Evolutionary conservation across 2,113 vertebrate species (phyloP).

Genomic region (Esox niger): DNA sequence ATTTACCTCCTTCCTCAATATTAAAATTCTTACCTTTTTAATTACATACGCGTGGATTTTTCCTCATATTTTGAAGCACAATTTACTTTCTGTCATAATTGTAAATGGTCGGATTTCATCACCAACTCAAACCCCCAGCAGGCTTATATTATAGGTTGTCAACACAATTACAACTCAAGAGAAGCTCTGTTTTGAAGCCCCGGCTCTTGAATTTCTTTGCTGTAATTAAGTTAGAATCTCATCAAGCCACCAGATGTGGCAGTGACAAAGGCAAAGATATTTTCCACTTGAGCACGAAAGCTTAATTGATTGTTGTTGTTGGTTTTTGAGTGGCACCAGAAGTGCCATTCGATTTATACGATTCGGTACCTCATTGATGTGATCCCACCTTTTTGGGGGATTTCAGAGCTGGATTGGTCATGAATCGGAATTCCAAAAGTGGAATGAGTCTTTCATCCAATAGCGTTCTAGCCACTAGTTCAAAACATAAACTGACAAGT

Average conservation of each 20-base stretch:
- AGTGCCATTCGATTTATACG: background rate
- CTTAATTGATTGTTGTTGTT: conserved; percentile 7
- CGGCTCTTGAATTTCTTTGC: background rate
- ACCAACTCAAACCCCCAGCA: background rate
- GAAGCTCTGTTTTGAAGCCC: conserved; percentile 1
- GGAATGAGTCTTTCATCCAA: background rate
- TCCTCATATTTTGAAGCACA: conserved; percentile 43
- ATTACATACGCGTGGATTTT: conserved; percentile 54
- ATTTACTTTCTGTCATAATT: conserved; percentile 56
- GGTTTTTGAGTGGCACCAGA: background rate
- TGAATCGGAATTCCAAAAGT: background rate
- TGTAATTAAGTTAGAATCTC: conserved; percentile 49
- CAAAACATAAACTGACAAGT: background rate
- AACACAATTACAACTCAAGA: conserved; percentile 28
- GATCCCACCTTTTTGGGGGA: background rate
- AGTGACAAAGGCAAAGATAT: conserved; percentile 15
- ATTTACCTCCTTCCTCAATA: conserved; percentile 41
- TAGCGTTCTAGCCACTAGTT: background rate
- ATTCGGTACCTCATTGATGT: background rate
- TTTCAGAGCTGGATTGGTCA: background rate
- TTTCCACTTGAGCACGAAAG: background rate
- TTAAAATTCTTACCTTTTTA: conserved; percentile 65
- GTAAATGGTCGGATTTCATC: conserved; percentile 50
- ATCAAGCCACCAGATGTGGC: conserved; percentile 32
- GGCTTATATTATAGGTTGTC: conserved; percentile 2